Base-by-base conservation (phyloP, 2,888 invertebrate genomes). In the Allophyes oxyacanthae region DNA sequence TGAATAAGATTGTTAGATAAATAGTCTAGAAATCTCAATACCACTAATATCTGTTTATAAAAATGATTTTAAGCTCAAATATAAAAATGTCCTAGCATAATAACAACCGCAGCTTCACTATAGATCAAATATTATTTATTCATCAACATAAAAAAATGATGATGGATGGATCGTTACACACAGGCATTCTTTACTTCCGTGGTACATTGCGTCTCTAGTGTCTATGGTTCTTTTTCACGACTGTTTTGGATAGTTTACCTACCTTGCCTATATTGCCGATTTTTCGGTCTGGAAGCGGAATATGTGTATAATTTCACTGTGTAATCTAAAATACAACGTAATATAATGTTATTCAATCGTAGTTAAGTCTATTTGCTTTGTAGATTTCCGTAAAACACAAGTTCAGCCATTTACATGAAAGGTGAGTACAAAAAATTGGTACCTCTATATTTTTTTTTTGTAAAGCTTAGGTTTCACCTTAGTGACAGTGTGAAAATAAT, bases 341-440 rank as follows among this genome's bases (percentile, higher is more conserved):
- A 72, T 82, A 89, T 83, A 82, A 93, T 92, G 91, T 87, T 78
- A 81, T 78, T 77, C 78, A 83, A 83, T 82, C 78, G 75, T 75
- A 86, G 82, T 83, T 91, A 81, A 84, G 73, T 78, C 62, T 65
- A 65, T 75, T 82, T 70, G 52, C 74, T 65, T 65, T 66, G 67
- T 79, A 82, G 72, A 75, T 80, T 81, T 77, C 75, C 68, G 66
- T 80, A 81, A 82, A 90, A 86, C 84, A 82, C 81, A 81, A 84
- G 79, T 87, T 91, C 92, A 92, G 91, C 93, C 93, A 94, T 93
- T 94, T 94, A 94, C 93, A 94, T 92, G 93, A 93, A 91, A 90
- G 92, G 93, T 90, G 88, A 93, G 93, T 90, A 90, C 89, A 94
- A 94, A 94, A 94, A 94, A 92, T 88, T 88, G 81, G 86, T 89